Evolutionary conservation across 2,797 vertebrate species (phyloP).

Genomic region (Microctenopoma steveboyesi): DNA sequence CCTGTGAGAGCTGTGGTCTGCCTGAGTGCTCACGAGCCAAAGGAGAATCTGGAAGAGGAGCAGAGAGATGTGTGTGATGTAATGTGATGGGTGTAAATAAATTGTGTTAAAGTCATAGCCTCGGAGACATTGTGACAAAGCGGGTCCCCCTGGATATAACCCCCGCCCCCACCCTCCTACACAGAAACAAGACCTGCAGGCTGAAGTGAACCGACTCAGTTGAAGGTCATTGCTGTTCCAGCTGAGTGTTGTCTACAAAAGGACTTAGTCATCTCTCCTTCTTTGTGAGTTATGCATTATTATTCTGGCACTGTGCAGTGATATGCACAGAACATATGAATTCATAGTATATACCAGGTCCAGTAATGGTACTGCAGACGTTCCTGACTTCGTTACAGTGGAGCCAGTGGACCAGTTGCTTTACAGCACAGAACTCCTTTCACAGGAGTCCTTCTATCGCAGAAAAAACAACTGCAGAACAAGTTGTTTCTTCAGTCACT

Average conservation of each 20-base stretch:
- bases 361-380: neutral
- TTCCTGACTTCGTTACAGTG: neutral
- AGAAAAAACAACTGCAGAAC: neutral
- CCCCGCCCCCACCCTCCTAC: too few species aligned
- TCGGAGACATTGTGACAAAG: too few species aligned
- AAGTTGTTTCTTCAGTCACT: neutral
- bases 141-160: too few species aligned
- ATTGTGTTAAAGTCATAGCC: too few species aligned
- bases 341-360: too few species aligned
- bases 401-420: neutral
- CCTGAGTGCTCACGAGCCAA: slow-evolving; percentile 50
- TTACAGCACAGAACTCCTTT: neutral
- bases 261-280: too few species aligned
- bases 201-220: too few species aligned
- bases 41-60: slow-evolving; percentile 51
- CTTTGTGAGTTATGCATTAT: too few species aligned
- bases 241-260: neutral
- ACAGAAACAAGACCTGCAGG: too few species aligned
- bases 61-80: neutral
- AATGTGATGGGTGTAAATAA: neutral
- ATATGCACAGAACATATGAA: too few species aligned
- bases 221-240: neutral
- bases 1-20: slow-evolving; percentile 39
- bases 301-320: too few species aligned
- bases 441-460: neutral